These are phyloP conservation scores for Nymphalis polychloros DNA, from an alignment of 2,888 invertebrate species.

Conservation along the genomic window DNA sequence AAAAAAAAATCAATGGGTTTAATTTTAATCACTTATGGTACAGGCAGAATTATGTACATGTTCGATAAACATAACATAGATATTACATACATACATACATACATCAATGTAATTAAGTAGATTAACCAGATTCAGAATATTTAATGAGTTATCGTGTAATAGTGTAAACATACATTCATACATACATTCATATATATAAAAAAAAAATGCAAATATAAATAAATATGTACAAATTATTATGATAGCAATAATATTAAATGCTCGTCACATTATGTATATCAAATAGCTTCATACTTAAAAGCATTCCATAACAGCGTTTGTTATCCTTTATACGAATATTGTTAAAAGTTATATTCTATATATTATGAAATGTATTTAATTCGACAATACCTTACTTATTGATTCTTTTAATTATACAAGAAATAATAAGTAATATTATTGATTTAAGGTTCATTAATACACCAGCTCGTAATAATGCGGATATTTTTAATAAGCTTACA, in stretches of 20 bases:
- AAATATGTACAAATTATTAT: too few relatives aligned
- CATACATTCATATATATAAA: too few relatives aligned
- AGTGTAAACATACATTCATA: too few relatives aligned
- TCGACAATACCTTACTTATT: constrained; percentile 42
- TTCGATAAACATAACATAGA: too few relatives aligned
- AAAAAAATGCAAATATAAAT: too few relatives aligned
- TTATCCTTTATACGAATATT: neutral
- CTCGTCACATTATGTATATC: neutral
- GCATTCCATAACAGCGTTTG: constrained; percentile 19
- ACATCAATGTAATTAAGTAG: too few relatives aligned
- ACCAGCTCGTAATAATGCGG: neutral
- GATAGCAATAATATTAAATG: too few relatives aligned
- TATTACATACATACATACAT: too few relatives aligned
- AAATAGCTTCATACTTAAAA: constrained; percentile 11
- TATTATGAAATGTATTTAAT: neutral
- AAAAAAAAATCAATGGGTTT: neutral
- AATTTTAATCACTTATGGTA: neutral
- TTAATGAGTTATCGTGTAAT: too few relatives aligned
- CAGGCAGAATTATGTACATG: too few relatives aligned
- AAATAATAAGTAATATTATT: constrained; percentile 43
- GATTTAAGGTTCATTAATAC: neutral
- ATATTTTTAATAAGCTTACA: constrained; percentile 7
- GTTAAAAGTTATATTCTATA: neutral
- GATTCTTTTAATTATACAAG: constrained; percentile 54
- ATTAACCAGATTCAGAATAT: too few relatives aligned